These are phyloP conservation scores for Scarus forsteni DNA, from an alignment of 2,797 vertebrate genomes.

Conservation along the genomic window DNA sequence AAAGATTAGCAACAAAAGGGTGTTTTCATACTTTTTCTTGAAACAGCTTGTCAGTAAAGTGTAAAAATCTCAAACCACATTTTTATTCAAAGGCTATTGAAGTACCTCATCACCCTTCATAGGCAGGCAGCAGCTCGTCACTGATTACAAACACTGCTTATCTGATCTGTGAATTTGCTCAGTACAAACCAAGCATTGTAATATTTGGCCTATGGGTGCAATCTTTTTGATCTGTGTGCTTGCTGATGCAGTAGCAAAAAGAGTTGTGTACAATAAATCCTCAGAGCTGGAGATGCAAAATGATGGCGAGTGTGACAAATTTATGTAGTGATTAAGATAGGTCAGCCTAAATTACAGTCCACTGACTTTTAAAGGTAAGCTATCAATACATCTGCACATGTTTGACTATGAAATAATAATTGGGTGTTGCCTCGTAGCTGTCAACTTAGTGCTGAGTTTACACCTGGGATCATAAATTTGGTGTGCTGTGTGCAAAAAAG, in stretches of 20 bases:
- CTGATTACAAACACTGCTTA: constrained; percentile 29
- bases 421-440: constrained; percentile 22
- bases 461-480: constrained; percentile 45
- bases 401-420: constrained; percentile 48
- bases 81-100: constrained; percentile 8
- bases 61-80: neutral
- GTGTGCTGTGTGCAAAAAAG: constrained; percentile 26
- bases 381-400: constrained; percentile 48
- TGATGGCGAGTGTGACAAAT: constrained; percentile 38
- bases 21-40: neutral
- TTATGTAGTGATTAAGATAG: constrained; percentile 40
- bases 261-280: constrained; percentile 36
- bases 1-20: neutral
- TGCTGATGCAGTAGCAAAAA: constrained; percentile 20
- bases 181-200: constrained; percentile 27
- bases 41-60: neutral
- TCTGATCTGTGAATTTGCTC: constrained; percentile 27
- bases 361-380: constrained; percentile 41
- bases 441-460: constrained; percentile 42
- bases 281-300: constrained; percentile 32
- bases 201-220: constrained; percentile 8
- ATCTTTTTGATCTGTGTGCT: constrained; percentile 34
- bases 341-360: constrained; percentile 36
- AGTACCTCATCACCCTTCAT: neutral
- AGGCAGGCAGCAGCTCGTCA: constrained; percentile 16